Evolutionary conservation across 2,797 vertebrate species (phyloP).

Genomic region (Coreius guichenoti): DNA sequence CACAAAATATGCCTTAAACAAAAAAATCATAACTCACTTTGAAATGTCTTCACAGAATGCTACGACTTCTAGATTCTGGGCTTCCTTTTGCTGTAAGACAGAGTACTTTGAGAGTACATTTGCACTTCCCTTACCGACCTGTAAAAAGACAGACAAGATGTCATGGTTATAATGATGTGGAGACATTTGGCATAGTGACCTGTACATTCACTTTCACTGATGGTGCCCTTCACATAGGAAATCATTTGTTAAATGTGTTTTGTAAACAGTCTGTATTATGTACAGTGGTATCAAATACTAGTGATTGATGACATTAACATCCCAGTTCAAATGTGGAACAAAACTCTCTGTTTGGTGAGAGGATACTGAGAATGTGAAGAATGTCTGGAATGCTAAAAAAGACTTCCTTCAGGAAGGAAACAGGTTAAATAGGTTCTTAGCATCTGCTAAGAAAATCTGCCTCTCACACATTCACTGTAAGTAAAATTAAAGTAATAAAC

Average conservation of each 20-base stretch:
- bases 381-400: constrained; percentile 49
- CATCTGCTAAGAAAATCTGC: background rate
- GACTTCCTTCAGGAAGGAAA: constrained; percentile 47
- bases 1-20: background rate
- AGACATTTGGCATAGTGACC: background rate
- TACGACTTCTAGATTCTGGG: constrained; percentile 89
- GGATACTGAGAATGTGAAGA: constrained; percentile 25
- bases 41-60: constrained; percentile 90
- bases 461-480: background rate
- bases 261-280: background rate
- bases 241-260: background rate
- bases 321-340: constrained; percentile 1
- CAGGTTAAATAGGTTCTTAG: constrained; percentile 1
- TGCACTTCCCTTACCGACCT: constrained; percentile 82
- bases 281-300: constrained; percentile 3
- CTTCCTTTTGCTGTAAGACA: constrained; percentile 81
- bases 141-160: constrained; percentile 65
- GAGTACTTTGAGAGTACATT: constrained; percentile 77
- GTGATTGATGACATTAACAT: constrained; percentile 41
- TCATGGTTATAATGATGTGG: constrained; percentile 24
- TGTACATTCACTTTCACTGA: background rate
- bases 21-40: constrained; percentile 79
- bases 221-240: background rate
- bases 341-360: constrained; percentile 25
- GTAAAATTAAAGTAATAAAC: background rate